These are phyloP conservation scores for Ecliptopera silaceata DNA, from an alignment of 2,888 invertebrate species.

Conservation along the genomic window DNA sequence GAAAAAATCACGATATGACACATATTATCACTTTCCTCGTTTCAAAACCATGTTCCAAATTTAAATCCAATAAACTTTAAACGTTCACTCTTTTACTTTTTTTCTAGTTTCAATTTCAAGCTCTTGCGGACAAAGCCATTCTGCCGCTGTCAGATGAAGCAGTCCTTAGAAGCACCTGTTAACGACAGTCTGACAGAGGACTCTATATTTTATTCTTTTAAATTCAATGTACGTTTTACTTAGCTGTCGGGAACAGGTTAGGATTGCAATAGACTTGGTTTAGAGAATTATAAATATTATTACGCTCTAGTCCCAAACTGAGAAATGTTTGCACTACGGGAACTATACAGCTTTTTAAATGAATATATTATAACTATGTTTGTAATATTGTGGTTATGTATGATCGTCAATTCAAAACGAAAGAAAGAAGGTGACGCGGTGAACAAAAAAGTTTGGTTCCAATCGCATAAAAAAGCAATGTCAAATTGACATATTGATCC, in stretches of 20 bases:
- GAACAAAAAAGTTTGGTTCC: too few relatives aligned
- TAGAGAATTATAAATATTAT: not conserved
- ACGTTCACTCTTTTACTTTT: constrained; percentile 6
- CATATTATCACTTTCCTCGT: not conserved
- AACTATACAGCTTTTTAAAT: too few relatives aligned
- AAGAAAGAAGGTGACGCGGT: too few relatives aligned
- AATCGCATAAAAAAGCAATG: not conserved
- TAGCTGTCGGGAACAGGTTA: constrained; percentile 6
- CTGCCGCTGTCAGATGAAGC: constrained; percentile 10
- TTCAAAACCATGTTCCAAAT: not conserved
- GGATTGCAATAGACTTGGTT: not conserved
- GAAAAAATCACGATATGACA: too few relatives aligned
- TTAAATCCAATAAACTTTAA: not conserved
- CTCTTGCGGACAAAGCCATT: constrained; percentile 14
- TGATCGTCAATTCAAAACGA: too few relatives aligned
- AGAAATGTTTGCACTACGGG: too few relatives aligned
- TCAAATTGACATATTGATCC: not conserved
- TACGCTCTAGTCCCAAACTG: too few relatives aligned
- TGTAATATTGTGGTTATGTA: too few relatives aligned
- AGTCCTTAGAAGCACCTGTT: constrained; percentile 7
- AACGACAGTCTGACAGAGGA: constrained; percentile 17
- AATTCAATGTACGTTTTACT: constrained; percentile 11
- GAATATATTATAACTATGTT: too few relatives aligned
- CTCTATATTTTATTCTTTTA: constrained; percentile 13
- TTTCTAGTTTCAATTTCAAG: constrained; percentile 7